Base-by-base conservation (phyloP, 2,888 invertebrate species). In the Syritta pipiens region DNA sequence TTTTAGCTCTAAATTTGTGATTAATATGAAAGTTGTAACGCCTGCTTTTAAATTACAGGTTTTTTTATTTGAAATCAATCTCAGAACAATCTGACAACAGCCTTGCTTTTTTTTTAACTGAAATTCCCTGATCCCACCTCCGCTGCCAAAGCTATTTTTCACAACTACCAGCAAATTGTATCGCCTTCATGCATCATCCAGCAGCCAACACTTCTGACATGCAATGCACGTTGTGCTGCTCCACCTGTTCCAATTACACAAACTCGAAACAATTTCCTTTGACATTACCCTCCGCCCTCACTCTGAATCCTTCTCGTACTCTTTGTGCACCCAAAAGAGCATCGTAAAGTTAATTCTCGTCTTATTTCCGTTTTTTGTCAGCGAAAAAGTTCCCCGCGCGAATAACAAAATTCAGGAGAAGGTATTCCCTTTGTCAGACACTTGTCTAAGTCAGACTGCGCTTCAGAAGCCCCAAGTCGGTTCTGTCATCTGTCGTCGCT, bases 261-360 rank as follows among this genome's bases (percentile, higher is more conserved):
- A 65, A 55, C 75, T 75, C 42, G 60, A 68, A 75, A 60, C 68
- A 75, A 75, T 75, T 60, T 75, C 74, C 74, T 75, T 75, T 75
- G 74, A 67, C 60, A 51, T 30, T 55, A 30, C 46, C 40, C 40
- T 51, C 44, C 40, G 9, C 46, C 12, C 14, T 35, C 19, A 26
- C 20, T 37, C 22, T 51, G 35, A 10, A 24, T 30, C 22, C 57
- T 40, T 9, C 12, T 1, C 19, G 1, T 6, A 6, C 7, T 1
- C n/a, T 17, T 37, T 17, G 28, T 17, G 28, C 48, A 51, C 40
- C 60, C 68, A 49, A 68, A 53, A 42, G 48, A 68, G 22, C 59
- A 68, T 75, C 75, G 62, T 68, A 75, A 75, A 75, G 75, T 60
- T 68, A 75, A 75, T 75, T 75, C 68, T 75, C 68, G 48, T 75